Base-by-base conservation (phyloP, 2,888 invertebrate genomes). In the Spicauda simplicius region DNA sequence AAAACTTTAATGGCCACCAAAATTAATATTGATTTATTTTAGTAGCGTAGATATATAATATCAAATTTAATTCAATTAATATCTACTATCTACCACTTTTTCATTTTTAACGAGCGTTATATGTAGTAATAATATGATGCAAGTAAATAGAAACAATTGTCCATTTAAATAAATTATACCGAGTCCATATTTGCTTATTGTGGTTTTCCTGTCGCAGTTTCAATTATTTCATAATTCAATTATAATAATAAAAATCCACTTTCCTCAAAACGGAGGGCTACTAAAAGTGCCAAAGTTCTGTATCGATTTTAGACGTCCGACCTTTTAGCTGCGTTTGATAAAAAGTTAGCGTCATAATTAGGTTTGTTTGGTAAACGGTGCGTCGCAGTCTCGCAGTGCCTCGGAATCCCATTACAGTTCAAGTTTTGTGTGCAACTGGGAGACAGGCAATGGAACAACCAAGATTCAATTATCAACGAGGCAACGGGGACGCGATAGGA, bases 401-500 rank as follows among this genome's bases (percentile, higher is more conserved):
- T 53, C 41, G 25, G 64, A 64, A 33, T n/a, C 53, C 45, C 33
- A 41, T 59, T 60, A 61, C 50, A 60, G 54, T 52, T 53, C 57
- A 72, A 66, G 71, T 68, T 66, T 71, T 65, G 62, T 71, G 64
- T 62, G 45, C 12, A 69, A 63, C 62, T 72, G 56, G 60, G 68
- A 69, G 66, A 59, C 54, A 64, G 45, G 66, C 64, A 65, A 59
- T 67, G 61, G 67, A 68, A 73, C 69, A 72, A 63, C 66, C 68
- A 67, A 75, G 76, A 79, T 75, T 79, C 77, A 76, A 83, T 83
- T 81, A 81, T 76, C 74, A 58, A 72, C 60, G 57, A 67, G 74
- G 64, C 52, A 71, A 72, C 72, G 73, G 71, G 71, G 73, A 69
- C 68, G 69, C 73, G 73, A 69, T 77, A 77, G 92, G 91, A 91